Evolutionary conservation across 2,113 vertebrate species (phyloP).

Genomic region (Pterocles burchelli): DNA sequence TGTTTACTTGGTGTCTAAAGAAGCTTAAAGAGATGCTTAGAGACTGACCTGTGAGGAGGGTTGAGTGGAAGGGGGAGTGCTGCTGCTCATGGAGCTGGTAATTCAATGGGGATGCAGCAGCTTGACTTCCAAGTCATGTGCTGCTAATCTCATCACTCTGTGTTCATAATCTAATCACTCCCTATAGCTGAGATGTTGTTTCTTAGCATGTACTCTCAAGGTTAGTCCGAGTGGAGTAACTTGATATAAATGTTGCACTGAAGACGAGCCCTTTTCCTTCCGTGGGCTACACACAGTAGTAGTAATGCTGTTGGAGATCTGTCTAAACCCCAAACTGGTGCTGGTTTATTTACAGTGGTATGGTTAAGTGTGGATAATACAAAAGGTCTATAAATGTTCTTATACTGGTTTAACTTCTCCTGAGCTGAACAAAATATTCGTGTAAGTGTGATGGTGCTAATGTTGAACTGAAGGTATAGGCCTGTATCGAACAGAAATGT

Average conservation of each 20-base stretch:
- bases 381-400: not conserved
- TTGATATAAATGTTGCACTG: not conserved
- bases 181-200: not conserved
- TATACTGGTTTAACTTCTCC: not conserved
- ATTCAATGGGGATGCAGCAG: not conserved
- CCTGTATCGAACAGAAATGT: not conserved
- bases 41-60: not conserved
- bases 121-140: constrained; percentile 7
- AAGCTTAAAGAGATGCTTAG: not conserved
- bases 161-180: not conserved
- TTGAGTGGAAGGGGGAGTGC: not conserved
- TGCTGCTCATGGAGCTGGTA: not conserved
- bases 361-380: not conserved
- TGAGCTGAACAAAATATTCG: not conserved
- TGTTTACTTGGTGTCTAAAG: not conserved
- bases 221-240: not conserved
- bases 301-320: not conserved
- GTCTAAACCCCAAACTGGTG: not conserved
- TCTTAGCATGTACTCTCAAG: not conserved
- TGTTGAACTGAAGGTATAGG: not conserved
- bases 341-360: not conserved
- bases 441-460: not conserved
- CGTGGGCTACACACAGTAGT: not conserved
- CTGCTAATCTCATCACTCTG: not conserved
- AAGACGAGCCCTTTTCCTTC: not conserved